Percentiles rank a stretch among this genome's conserved stretches.
These are phyloP conservation scores for Ia io DNA, from an alignment of 2,113 vertebrate species.

Conservation along the genomic window DNA sequence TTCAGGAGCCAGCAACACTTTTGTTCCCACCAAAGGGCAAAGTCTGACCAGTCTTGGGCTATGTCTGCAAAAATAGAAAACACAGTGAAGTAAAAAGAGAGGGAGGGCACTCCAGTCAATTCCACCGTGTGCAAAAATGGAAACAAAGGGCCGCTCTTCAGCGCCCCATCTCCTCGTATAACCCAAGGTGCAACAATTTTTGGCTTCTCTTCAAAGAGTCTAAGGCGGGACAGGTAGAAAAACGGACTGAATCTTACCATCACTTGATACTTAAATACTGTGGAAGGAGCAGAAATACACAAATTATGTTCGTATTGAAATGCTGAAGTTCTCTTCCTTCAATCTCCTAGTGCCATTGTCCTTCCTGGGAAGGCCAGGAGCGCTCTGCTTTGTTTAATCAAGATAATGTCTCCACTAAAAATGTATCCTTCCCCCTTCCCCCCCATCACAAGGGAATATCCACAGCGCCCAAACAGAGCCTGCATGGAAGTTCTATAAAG, in stretches of 20 bases:
- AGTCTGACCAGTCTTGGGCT: slow-evolving; percentile 95
- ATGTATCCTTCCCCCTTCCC: neutral
- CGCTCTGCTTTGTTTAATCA: neutral
- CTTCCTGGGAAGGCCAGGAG: neutral
- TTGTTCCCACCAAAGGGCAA: slow-evolving; percentile 97
- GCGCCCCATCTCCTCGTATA: neutral
- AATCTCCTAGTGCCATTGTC: neutral
- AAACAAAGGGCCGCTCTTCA: neutral
- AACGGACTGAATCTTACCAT: neutral
- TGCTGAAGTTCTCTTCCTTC: neutral
- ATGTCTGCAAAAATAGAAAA: slow-evolving; percentile 81
- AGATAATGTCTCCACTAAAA: neutral
- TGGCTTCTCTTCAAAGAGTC: slow-evolving; percentile 11
- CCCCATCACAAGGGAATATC: neutral
- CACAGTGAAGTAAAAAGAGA: neutral
- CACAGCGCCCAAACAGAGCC: neutral
- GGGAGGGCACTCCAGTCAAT: neutral
- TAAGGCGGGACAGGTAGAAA: neutral
- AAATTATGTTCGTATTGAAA: neutral
- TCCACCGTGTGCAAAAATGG: neutral
- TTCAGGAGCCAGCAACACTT: slow-evolving; percentile 95
- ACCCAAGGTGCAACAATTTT: neutral
- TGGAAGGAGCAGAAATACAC: neutral
- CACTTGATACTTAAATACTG: neutral
- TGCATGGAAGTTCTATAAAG: neutral